Evolutionary conservation across 2,797 vertebrate species (phyloP), one percentile per base, ranked within the genome.

Genomic region (Lophotriccus pileatus): DNA sequence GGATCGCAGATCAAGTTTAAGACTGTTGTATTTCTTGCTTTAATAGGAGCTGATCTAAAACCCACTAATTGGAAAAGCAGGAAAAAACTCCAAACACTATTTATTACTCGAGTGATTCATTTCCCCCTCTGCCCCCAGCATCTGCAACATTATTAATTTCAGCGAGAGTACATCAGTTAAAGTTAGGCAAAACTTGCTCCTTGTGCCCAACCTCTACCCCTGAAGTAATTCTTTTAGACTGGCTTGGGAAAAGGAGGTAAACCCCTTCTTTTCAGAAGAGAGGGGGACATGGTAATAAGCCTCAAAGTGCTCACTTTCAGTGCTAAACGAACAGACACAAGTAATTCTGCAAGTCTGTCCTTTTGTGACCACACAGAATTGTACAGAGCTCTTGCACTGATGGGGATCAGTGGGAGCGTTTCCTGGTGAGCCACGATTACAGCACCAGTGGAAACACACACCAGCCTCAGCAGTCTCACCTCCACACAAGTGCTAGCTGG

Each of bases 401-500:
- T 2, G 10, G 60, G n/a, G 12, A 47, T 34, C 2, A 0, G 5
- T 14, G 64, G 62, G 28, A 63, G 39, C 1, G 0, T 67, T 67
- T 87, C 63, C 44, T 3, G 10, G 19, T 10, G 36, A 89, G 73
- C 56, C 58, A 53, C 68, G 16, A 34, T 6, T 39, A 20, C 34
- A 43, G 49, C 66, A 12, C 12, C 7, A n/a, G 30, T 8, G 44
- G 80, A 67, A 66, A 52, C 36, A 22, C 69, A 30, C 58, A 14
- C 7, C 3, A 3, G 30, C 44, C 59, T 18, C 70, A 22, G 52
- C 46, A 36, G 0, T 14, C 78, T 23, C 81, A 47, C 49, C 83
- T 59, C 63, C 52, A 32, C 59, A 34, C 43, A 34, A 59, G 14
- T 12, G 20, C 52, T 30, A 1, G 58, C 64, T 66, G 44, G 30